Conservation (phyloP, 2,797 vertebrate genomes). For the Manis javanica region DNA sequence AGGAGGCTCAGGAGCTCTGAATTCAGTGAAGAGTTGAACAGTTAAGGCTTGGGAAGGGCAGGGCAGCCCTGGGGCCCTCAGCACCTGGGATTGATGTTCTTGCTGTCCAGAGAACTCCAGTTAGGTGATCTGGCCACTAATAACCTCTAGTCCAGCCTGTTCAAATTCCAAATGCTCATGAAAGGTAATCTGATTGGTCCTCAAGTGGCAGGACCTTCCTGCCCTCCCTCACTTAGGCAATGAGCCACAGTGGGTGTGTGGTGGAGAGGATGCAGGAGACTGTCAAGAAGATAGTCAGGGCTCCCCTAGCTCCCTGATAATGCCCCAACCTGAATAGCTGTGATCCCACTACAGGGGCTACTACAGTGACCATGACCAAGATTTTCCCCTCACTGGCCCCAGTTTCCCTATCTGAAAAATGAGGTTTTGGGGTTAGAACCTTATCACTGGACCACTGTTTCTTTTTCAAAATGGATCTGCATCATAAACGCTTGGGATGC, state of each 20-base stretch:
- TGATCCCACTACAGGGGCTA: not conserved
- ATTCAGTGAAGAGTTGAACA: not conserved
- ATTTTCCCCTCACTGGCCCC: not conserved
- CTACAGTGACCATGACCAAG: not conserved
- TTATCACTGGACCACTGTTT: not conserved
- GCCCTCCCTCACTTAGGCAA: not conserved
- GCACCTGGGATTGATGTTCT: not conserved
- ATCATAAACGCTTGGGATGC: not conserved
- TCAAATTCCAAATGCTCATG: not conserved
- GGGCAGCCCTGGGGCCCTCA: not conserved
- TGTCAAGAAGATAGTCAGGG: not conserved
- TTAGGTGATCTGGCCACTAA: not conserved
- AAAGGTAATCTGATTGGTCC: not conserved
- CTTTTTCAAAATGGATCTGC: not conserved
- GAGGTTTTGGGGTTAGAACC: not conserved
- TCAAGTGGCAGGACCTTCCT: not conserved
- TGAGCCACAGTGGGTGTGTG: not conserved
- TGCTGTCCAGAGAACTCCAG: not conserved
- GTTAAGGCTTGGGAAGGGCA: not conserved
- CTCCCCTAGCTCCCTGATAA: too few relatives aligned
- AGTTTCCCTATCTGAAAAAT: not conserved
- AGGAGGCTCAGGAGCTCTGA: not conserved
- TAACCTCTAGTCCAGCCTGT: not conserved
- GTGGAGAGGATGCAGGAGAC: not conserved
- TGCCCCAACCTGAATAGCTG: not conserved